Conservation (phyloP, 2,888 invertebrate species). For the Drosophila peninsularis region DNA sequence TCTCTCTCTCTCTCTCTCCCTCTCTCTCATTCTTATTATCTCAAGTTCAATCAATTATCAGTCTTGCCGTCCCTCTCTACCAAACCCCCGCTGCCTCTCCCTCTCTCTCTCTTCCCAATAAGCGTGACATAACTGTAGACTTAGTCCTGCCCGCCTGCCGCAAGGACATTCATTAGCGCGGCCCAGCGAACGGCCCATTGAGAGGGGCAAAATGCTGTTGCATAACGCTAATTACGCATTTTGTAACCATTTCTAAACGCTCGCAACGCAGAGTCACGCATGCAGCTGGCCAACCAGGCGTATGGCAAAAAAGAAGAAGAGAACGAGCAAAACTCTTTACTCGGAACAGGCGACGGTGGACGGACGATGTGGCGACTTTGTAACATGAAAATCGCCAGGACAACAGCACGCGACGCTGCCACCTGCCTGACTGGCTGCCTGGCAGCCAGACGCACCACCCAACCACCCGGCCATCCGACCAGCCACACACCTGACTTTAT, state of each 20-base stretch:
- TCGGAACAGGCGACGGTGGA: conserved; percentile 44
- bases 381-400: conserved; percentile 78
- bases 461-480: background rate
- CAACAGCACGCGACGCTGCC: conserved; percentile 64
- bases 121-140: conserved; percentile 12
- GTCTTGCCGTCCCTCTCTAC: background rate
- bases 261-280: conserved; percentile 27
- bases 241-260: conserved; percentile 74
- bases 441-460: conserved; percentile 21
- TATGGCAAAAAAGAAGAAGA: conserved; percentile 8
- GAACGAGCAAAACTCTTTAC: conserved; percentile 55
- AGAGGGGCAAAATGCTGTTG: conserved; percentile 48
- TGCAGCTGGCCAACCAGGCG: conserved; percentile 46
- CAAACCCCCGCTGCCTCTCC: no score
- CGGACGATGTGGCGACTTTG: conserved; percentile 76
- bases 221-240: conserved; percentile 79
- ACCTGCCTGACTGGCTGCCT: conserved; percentile 31
- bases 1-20: background rate
- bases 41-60: background rate
- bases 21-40: background rate
- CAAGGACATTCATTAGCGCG: conserved; percentile 50
- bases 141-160: conserved; percentile 15
- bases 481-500: conserved; percentile 71
- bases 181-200: conserved; percentile 16
- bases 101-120: background rate